Evolutionary conservation across 2,888 invertebrate species (phyloP).

Genomic region (Thyatira batis): DNA sequence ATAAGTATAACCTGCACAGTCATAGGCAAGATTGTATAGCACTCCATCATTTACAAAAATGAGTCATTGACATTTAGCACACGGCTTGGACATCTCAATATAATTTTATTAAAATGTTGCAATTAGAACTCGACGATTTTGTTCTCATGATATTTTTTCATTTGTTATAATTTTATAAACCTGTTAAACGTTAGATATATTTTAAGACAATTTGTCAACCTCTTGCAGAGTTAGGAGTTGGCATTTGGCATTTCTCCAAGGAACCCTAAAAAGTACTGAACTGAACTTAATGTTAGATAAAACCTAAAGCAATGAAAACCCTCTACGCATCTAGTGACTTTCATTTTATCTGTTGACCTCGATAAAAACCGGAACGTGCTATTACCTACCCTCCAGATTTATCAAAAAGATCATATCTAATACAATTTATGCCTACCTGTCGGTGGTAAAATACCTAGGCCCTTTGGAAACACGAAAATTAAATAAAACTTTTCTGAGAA

Average conservation of each 20-base stretch:
- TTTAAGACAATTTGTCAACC: too few relatives aligned
- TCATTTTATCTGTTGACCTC: slow-evolving; percentile 5
- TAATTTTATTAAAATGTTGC: slow-evolving; percentile 1
- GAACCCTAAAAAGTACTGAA: background rate
- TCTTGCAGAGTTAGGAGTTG: too few relatives aligned
- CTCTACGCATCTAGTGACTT: slow-evolving; percentile 1
- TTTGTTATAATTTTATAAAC: background rate
- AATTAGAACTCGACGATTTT: background rate
- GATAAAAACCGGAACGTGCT: slow-evolving; percentile 1
- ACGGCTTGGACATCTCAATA: background rate
- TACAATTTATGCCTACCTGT: slow-evolving; percentile 4
- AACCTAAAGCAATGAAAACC: background rate
- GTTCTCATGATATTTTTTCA: background rate
- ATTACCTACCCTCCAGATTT: background rate
- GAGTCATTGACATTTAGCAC: background rate
- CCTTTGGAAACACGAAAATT: slow-evolving; percentile 30
- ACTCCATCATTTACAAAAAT: background rate
- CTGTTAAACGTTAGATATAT: background rate
- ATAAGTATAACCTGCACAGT: background rate
- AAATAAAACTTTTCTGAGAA: slow-evolving; percentile 33
- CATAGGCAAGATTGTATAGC: background rate
- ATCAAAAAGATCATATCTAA: slow-evolving; percentile 9
- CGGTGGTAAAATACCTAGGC: slow-evolving; percentile 21
- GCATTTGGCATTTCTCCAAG: too few relatives aligned
- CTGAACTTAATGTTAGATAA: background rate